Conservation (phyloP, 1,140 invertebrate genomes). For the Magallana angulata region DNA sequence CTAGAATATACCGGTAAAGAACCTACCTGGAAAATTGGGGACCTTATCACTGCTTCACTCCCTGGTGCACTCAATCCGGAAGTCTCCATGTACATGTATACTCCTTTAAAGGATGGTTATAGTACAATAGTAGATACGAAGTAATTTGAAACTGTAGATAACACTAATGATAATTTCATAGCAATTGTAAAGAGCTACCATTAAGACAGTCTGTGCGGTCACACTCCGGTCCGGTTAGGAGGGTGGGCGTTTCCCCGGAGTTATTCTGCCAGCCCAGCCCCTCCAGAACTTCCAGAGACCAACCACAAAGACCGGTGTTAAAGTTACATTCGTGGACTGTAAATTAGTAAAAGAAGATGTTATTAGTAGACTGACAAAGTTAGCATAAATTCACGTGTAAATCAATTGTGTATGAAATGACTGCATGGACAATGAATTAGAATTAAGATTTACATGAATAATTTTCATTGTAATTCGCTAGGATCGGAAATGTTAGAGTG, state of each 20-base stretch:
- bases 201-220: not conserved
- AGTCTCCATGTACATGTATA: not conserved
- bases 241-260: not conserved
- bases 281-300: not conserved
- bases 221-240: slow-evolving; percentile 29
- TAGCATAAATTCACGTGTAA: no score
- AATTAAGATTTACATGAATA: no score
- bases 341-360: not conserved
- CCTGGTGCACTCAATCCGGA: not conserved
- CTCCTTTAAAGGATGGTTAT: not conserved
- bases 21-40: not conserved
- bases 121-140: not conserved
- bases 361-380: no score
- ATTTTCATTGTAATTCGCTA: no score
- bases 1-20: no score
- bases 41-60: not conserved
- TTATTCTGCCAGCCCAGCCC: not conserved
- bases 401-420: no score
- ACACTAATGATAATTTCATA: not conserved
- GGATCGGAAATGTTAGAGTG: no score
- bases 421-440: no score
- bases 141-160: not conserved
- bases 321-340: slow-evolving; percentile 25
- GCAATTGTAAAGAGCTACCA: not conserved
- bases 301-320: slow-evolving; percentile 27